Base-by-base conservation (phyloP, 2,797 vertebrate species). In the Capromys pilorides region DNA sequence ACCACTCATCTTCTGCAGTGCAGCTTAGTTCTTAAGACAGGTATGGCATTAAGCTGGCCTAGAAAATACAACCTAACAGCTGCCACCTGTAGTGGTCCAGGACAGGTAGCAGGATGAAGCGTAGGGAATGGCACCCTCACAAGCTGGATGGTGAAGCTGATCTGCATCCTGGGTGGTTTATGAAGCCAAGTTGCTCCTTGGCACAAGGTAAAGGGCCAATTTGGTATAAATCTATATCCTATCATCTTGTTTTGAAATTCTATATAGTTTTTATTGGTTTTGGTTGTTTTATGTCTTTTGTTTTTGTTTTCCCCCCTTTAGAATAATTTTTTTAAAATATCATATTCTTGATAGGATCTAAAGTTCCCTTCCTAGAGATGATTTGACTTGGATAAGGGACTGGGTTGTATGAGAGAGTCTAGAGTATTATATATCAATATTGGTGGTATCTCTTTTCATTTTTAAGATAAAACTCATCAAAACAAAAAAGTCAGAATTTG, bases 391-490 rank as follows among this genome's bases (percentile, higher is more conserved):
- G 26, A 7, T 79, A 91, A 75, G 78, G 54, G 18, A 41, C 9
- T 75, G 41, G 3, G 3, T 64, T 78, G 16, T 51, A 28, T 4
- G 41, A 61, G 31, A 78, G 24, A 75, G 39, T 73, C 59, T 59
- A 31, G 5, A 69, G 45, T 54, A 90, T 67, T 85, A 22, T 21
- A 41, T 11, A 9, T 41, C 22, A 22, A 45, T 75, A 26, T 19
- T 66, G 33, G 36, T 66, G 62, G 69, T 82, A 49, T 49, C 79
- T 31, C 21, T 79, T 69, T 86, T 84, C 57, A 45, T 61, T 84
- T 49, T 93, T 75, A 80, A 88, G 7, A 67, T 80, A 85, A 93
- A 93, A 88, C 3, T 10, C 24, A 67, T 84, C 28, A 84, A 67
- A 77, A 86, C 66, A 14, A 13, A 77, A 94, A 87, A 66, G 7